These are phyloP conservation scores for Polyergus mexicanus DNA, from an alignment of 1,140 invertebrate species.

Conservation along the genomic window DNA sequence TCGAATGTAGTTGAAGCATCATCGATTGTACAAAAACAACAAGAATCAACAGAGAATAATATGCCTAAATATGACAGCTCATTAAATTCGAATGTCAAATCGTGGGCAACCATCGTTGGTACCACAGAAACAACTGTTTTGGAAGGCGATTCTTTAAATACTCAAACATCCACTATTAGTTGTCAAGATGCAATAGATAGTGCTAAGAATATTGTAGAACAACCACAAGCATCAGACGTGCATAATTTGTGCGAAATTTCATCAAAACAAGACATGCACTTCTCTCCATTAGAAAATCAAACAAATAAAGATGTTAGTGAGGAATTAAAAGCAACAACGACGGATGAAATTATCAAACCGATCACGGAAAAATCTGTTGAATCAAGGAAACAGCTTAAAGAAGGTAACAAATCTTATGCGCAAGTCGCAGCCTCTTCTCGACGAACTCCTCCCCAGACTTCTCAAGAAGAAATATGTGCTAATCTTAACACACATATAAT, in stretches of 20 bases:
- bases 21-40: slow-evolving; percentile 24
- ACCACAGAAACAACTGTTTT: slow-evolving; percentile 11
- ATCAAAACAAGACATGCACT: slow-evolving; percentile 33
- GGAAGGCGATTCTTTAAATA: slow-evolving; percentile 1
- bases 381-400: slow-evolving; percentile 55
- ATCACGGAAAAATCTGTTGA: slow-evolving; percentile 35
- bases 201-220: background rate
- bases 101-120: slow-evolving; percentile 73
- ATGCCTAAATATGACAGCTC: slow-evolving; percentile 39
- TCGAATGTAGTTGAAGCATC: background rate
- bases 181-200: slow-evolving; percentile 2
- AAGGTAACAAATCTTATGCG: slow-evolving; percentile 88
- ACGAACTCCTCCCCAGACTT: slow-evolving; percentile 60
- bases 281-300: background rate
- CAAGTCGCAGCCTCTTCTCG: slow-evolving; percentile 86
- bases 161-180: background rate
- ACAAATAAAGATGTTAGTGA: background rate
- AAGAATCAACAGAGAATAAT: slow-evolving; percentile 6
- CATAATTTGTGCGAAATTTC: slow-evolving; percentile 21
- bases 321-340: background rate
- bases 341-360: slow-evolving; percentile 18
- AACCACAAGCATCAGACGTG: slow-evolving; percentile 7
- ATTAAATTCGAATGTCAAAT: slow-evolving; percentile 69
- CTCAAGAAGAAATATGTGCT: slow-evolving; percentile 50
- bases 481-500: background rate